Evolutionary conservation across 1,140 invertebrate genomes (phyloP).

Genomic region (Arctopsyche grandis): DNA sequence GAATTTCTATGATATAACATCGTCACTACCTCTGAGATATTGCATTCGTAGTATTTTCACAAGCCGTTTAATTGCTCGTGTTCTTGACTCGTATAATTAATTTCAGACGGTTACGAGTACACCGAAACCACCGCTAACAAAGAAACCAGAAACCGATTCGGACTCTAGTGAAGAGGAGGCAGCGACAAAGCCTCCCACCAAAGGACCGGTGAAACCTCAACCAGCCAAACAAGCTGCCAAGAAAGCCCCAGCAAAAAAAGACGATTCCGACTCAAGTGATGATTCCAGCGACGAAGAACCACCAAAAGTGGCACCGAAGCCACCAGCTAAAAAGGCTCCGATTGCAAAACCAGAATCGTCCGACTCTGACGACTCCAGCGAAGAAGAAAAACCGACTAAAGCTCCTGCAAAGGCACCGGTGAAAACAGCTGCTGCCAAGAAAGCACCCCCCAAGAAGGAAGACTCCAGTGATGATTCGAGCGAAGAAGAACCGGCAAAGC

Average conservation of each 20-base stretch:
- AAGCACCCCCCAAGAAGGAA: slow-evolving; percentile 39
- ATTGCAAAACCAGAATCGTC: slow-evolving; percentile 43
- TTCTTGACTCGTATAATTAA: not conserved
- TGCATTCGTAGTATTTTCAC: no score
- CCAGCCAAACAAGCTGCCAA: not conserved
- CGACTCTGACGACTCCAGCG: slow-evolving; percentile 54
- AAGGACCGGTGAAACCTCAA: slow-evolving; percentile 46
- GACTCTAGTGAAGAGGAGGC: slow-evolving; percentile 47
- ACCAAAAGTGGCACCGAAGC: slow-evolving; percentile 50
- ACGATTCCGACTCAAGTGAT: slow-evolving; percentile 40
- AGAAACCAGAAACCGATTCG: slow-evolving; percentile 55
- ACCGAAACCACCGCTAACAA: not conserved
- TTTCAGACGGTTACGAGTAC: slow-evolving; percentile 40
- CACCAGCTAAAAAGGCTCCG: slow-evolving; percentile 46
- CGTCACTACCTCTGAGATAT: slow-evolving; percentile 50
- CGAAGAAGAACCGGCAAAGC: slow-evolving; percentile 41
- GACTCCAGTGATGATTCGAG: slow-evolving; percentile 48
- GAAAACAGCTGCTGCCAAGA: slow-evolving; percentile 41
- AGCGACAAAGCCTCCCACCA: slow-evolving; percentile 39
- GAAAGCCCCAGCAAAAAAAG: slow-evolving; percentile 26
- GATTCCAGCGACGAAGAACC: slow-evolving; percentile 56
- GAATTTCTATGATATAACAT: slow-evolving; percentile 47
- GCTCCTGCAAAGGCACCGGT: slow-evolving; percentile 49
- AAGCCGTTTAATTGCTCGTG: no score
- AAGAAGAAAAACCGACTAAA: slow-evolving; percentile 55